Conservation (phyloP, 37 sponge, comb jelly and placozoan genomes). For the Halisarca cf. caerulea region DNA sequence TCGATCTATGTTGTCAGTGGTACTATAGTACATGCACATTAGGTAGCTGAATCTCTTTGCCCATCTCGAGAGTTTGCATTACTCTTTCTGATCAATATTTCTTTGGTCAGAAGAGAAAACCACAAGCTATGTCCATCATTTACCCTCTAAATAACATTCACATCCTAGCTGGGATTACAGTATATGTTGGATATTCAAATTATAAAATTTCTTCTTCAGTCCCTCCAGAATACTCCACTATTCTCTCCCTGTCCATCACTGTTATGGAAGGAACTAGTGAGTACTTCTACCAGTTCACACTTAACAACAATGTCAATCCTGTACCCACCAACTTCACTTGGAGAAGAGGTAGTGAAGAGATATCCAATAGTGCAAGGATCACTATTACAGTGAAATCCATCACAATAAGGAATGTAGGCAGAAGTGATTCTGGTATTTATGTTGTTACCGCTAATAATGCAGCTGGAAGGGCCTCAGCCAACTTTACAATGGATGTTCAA, state of each 20-base stretch:
- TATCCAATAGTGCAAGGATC: background rate
- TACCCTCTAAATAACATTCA: too few relatives aligned
- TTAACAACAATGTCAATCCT: background rate
- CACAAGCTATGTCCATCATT: too few relatives aligned
- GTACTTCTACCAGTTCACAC: background rate
- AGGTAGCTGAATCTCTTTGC: too few relatives aligned
- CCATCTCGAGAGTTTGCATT: too few relatives aligned
- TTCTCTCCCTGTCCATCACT: background rate
- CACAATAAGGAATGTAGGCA: background rate
- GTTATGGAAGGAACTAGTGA: background rate
- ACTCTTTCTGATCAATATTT: too few relatives aligned
- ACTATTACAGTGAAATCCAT: background rate
- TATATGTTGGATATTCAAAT: too few relatives aligned
- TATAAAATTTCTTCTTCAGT: too few relatives aligned
- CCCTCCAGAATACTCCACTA: background rate
- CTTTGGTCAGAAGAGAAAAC: too few relatives aligned
- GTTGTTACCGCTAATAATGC: background rate
- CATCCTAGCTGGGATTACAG: too few relatives aligned
- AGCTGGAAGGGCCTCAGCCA: background rate
- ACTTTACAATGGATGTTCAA: constrained; percentile 3
- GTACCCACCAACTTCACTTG: background rate
- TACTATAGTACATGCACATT: too few relatives aligned
- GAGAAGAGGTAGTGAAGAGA: background rate
- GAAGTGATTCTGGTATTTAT: background rate
- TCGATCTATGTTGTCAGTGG: too few relatives aligned